These are phyloP conservation scores for Corythornis cristatus DNA, from an alignment of 2,113 vertebrate genomes.

Conservation along the genomic window DNA sequence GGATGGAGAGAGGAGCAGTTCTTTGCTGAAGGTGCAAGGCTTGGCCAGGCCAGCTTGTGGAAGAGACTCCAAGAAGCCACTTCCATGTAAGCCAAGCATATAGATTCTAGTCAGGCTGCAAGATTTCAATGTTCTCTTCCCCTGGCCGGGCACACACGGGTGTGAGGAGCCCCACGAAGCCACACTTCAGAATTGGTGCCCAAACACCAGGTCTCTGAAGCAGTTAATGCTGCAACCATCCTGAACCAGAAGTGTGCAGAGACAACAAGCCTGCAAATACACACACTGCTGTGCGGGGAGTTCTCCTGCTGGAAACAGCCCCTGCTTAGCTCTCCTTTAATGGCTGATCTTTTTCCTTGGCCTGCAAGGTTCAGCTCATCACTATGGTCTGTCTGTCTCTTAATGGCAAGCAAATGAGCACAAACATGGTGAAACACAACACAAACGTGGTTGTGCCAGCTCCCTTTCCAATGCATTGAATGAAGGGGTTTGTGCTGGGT, in stretches of 20 bases:
- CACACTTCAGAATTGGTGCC: not conserved
- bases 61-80: not conserved
- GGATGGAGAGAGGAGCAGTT: not conserved
- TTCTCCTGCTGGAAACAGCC: not conserved
- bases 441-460: not conserved
- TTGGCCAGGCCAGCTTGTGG: not conserved
- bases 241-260: not conserved
- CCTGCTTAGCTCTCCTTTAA: not conserved
- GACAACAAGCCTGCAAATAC: not conserved
- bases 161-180: rapidly evolving
- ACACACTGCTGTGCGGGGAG: not conserved
- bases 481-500: not conserved
- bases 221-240: rapidly evolving
- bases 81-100: not conserved
- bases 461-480: not conserved
- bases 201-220: not conserved
- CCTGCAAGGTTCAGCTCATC: not conserved
- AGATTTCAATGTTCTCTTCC: not conserved
- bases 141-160: not conserved
- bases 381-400: not conserved
- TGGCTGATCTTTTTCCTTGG: not conserved
- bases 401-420: too few species aligned
- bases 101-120: not conserved
- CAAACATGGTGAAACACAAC: too few species aligned
- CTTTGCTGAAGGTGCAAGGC: not conserved